Percentiles rank a stretch among this genome's conserved stretches.
phyloP scores from a whole-genome alignment of 2,113 vertebrate genomes.

The Ardeotis arabs region DNA sequence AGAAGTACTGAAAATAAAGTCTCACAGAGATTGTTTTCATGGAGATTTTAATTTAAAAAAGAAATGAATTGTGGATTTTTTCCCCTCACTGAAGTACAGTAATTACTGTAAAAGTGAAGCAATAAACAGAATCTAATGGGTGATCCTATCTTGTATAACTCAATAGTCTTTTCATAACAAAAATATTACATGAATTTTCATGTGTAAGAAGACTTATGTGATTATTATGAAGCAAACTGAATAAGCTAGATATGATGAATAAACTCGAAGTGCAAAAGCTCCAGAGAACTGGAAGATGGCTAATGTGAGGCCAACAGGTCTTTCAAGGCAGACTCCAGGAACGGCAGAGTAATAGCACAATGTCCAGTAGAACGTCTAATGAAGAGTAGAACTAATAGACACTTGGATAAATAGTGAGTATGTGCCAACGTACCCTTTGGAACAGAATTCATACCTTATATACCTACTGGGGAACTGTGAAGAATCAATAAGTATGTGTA shows the following conservation, averaged over 20 bases:
- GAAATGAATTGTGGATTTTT: neutral
- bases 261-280: neutral
- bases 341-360: neutral
- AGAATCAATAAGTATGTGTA: neutral
- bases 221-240: neutral
- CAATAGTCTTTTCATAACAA: neutral
- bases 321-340: neutral
- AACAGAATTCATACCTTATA: neutral
- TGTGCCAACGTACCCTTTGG: neutral
- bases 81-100: neutral
- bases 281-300: neutral
- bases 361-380: neutral
- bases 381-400: neutral
- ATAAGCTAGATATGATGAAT: neutral
- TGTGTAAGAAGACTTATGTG: neutral
- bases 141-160: neutral
- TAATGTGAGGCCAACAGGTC: neutral
- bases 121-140: neutral
- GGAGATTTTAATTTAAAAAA: neutral
- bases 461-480: neutral
- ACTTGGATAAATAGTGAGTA: neutral
- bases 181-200: neutral
- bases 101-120: neutral
- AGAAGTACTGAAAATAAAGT: neutral
- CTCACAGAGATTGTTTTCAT: neutral